Conservation (phyloP, 2,113 vertebrate genomes). For the Choloepus hoffmanni region DNA sequence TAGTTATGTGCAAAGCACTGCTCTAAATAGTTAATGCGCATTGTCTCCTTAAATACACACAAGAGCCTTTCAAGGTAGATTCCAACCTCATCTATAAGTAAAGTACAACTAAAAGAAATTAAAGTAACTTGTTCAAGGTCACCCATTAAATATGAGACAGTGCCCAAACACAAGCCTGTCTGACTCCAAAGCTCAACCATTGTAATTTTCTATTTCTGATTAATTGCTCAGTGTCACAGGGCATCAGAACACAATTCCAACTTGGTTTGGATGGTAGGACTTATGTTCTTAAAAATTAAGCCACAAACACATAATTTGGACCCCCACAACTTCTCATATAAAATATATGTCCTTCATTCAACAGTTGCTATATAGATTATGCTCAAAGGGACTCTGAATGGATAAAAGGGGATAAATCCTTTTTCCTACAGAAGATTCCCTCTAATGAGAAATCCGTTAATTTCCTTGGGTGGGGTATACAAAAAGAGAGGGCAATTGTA, state of each 20-base stretch:
- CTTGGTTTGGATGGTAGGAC: not conserved
- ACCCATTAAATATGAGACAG: not conserved
- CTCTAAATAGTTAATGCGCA: not conserved
- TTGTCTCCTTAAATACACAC: not conserved
- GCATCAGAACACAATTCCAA: not conserved
- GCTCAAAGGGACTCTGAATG: not conserved
- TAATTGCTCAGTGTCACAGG: not conserved
- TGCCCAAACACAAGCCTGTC: not conserved
- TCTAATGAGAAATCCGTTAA: not conserved
- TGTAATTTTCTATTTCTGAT: slow-evolving; percentile 8
- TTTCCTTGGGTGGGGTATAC: not conserved
- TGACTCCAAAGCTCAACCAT: not conserved
- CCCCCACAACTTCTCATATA: not conserved
- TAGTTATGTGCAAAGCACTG: not conserved
- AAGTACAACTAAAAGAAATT: not conserved
- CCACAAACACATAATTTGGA: not conserved
- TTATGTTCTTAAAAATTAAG: not conserved
- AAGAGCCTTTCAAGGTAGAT: not conserved
- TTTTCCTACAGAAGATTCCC: not conserved
- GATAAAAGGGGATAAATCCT: not conserved
- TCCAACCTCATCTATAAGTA: not conserved
- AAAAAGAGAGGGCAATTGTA: not conserved
- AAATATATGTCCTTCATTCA: not conserved
- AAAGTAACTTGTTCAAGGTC: not conserved
- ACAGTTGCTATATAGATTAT: not conserved